Percentiles rank a stretch among this genome's conserved stretches.
These are phyloP conservation scores for Psilopsiagon aymara DNA, from an alignment of 2,113 vertebrate species.

Conservation along the genomic window DNA sequence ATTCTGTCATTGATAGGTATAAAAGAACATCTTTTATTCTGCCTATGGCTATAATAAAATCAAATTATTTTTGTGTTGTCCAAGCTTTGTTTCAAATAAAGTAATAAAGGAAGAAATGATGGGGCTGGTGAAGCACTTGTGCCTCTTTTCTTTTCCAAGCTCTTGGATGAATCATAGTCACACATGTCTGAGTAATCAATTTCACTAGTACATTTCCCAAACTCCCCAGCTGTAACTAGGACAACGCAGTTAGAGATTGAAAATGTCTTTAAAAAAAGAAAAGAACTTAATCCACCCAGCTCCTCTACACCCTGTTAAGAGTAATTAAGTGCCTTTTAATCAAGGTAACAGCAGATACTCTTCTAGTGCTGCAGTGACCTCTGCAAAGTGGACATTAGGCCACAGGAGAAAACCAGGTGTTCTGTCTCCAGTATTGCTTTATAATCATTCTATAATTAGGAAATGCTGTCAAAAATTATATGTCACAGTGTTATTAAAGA, in stretches of 20 bases:
- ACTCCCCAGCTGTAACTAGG: slow-evolving; percentile 57
- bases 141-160: slow-evolving; percentile 47
- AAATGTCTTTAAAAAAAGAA: slow-evolving; percentile 39
- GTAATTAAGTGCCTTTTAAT: neutral
- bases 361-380: neutral
- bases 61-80: slow-evolving; percentile 48
- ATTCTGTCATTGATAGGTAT: slow-evolving; percentile 21
- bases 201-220: slow-evolving; percentile 55
- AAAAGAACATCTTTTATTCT: slow-evolving; percentile 39
- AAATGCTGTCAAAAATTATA: neutral
- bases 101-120: slow-evolving; percentile 55
- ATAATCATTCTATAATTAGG: neutral
- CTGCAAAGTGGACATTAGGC: neutral
- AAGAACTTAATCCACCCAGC: neutral
- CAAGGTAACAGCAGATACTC: neutral
- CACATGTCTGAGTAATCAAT: slow-evolving; percentile 72
- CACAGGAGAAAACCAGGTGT: rapidly evolving
- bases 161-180: slow-evolving; percentile 63
- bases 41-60: slow-evolving; percentile 31
- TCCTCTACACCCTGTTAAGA: neutral
- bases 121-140: neutral
- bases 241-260: slow-evolving; percentile 40
- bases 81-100: slow-evolving; percentile 50
- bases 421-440: neutral
- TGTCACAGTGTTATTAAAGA: neutral